phyloP scores from a whole-genome alignment of 2,113 vertebrate genomes.

The Calcarius ornatus region DNA sequence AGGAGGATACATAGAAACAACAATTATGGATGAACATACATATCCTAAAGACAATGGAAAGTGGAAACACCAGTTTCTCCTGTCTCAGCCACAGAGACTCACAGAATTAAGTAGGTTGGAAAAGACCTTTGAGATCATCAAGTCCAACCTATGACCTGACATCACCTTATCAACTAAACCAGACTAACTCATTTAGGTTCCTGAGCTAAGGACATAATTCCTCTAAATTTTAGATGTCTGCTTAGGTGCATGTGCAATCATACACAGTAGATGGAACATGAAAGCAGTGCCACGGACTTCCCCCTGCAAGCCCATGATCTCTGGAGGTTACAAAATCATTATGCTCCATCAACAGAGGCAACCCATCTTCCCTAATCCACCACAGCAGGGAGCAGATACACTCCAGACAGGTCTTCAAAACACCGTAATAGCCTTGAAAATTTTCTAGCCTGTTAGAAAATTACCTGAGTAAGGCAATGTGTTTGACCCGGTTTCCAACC shows the following conservation, averaged over 20 bases:
- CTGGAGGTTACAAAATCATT: not conserved
- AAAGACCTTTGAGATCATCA: not conserved
- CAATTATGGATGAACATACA: not conserved
- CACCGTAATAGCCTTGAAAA: not conserved
- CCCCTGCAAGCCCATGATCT: not conserved
- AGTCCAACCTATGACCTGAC: not conserved
- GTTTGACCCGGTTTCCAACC: not conserved
- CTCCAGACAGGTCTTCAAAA: not conserved
- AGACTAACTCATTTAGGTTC: not conserved
- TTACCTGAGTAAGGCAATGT: not conserved
- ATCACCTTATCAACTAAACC: not conserved
- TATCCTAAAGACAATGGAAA: not conserved
- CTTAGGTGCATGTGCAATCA: not conserved
- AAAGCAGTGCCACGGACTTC: not conserved
- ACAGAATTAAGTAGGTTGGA: not conserved
- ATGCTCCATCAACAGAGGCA: not conserved
- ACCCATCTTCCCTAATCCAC: not conserved
- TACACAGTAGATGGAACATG: not conserved
- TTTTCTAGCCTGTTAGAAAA: not conserved
- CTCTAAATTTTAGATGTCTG: not conserved
- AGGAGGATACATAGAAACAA: not conserved
- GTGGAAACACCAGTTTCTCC: not conserved
- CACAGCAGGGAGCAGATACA: rapidly evolving
- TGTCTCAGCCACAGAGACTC: not conserved
- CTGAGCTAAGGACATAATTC: not conserved